Base-by-base conservation (phyloP, 2,888 invertebrate genomes). In the Rhorus exstirpatorius region DNA sequence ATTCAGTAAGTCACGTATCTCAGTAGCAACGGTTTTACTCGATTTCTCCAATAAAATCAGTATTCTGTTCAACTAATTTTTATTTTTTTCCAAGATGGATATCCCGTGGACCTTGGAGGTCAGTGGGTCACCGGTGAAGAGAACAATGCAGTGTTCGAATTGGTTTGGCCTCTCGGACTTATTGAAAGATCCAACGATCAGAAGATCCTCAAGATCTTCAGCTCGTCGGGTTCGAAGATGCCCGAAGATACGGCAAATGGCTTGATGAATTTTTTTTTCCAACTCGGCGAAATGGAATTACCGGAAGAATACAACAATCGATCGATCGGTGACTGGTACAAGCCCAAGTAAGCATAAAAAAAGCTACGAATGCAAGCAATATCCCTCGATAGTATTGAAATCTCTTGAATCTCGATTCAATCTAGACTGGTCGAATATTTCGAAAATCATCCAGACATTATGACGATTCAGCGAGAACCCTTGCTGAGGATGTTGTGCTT, bases 1-100 rank as follows among this genome's bases (percentile, higher is more conserved):
- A 55, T 93, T 93, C 74, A 93, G 94, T 94, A 86, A 90, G 19
- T 61, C 1, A n/a, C 1, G 24, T 14, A 1, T n/a, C 1, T 7
- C n/a, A 44, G 12, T 61, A 3, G 19, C 3, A 8, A 53, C 3
- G 8, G 21, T 31, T 46, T 46, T 41, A 1, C 2, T n/a, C 14
- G 8, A 17, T 8, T n/a, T 1, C 19, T 17, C 26, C 1, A 0
- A 19, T 44, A 3, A 2, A 2, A 31, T 31, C 31, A n/a, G n/a
- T n/a, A n/a, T n/a, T n/a, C n/a, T n/a, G n/a, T n/a, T n/a, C n/a
- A n/a, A n/a, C n/a, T n/a, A n/a, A n/a, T 24, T 4, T 4, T 31
- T 24, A 14, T 17, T 14, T 60, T 68, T 67, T 65, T 77, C 63
- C 8, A 58, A 90, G 90, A 83, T 10, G 86, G 87, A 3, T 88